phyloP scores from a whole-genome alignment of 2,113 vertebrate species.

The Solea solea region DNA sequence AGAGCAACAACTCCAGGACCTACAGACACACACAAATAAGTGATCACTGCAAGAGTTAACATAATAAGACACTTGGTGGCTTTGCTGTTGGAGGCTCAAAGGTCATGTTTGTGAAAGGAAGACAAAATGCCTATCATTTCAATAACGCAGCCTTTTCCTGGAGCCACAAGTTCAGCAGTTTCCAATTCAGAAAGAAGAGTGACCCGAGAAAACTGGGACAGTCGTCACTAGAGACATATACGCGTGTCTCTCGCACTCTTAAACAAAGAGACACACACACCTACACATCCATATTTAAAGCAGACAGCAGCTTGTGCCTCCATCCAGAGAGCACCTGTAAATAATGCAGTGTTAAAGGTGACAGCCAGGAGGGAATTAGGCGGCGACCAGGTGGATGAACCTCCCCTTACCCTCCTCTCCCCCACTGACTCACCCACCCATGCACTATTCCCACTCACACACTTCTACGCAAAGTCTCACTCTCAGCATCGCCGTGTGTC shows the following conservation, averaged over 20 bases:
- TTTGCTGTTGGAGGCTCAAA: too few species aligned
- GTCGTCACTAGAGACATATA: too few species aligned
- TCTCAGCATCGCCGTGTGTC: conserved; percentile 32
- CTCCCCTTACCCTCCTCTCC: conserved; percentile 16
- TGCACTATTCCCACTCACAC: conserved; percentile 44
- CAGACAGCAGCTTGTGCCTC: conserved; percentile 71
- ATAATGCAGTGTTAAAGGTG: conserved; percentile 82
- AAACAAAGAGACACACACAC: conserved; percentile 18
- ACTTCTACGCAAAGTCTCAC: conserved; percentile 50
- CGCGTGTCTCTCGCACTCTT: neutral
- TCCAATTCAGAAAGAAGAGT: too few species aligned
- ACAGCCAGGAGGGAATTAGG: conserved; percentile 64
- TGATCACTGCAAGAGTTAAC: too few species aligned
- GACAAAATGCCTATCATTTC: too few species aligned
- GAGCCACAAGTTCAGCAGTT: too few species aligned
- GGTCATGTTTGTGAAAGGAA: too few species aligned
- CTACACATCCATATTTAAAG: conserved; percentile 51
- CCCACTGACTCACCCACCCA: conserved; percentile 10
- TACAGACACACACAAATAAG: too few species aligned
- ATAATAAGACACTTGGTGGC: too few species aligned
- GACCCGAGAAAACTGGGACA: too few species aligned
- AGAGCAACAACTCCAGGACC: too few species aligned
- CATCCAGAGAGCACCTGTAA: conserved; percentile 77
- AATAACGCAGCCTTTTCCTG: too few species aligned
- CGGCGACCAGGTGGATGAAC: conserved; percentile 73